These are phyloP conservation scores for Palythoa grandiflora DNA, from an alignment of 92 coral and sea anemone genomes.

Conservation along the genomic window DNA sequence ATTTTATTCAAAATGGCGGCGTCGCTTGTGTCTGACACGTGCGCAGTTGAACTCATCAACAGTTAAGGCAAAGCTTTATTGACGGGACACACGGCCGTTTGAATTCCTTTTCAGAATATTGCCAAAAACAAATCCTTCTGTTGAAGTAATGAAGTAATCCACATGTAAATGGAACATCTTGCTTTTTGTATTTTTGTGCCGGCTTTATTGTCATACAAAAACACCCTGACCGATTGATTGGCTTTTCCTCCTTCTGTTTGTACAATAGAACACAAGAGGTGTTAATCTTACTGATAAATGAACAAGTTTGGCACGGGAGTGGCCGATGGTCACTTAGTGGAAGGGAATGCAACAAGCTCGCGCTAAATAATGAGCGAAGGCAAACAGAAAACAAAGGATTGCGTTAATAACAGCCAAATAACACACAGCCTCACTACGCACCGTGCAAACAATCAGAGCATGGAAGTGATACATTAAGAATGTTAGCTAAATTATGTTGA, in stretches of 20 bases:
- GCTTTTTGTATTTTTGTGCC: slow-evolving; percentile 24
- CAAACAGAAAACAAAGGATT: slow-evolving; percentile 16
- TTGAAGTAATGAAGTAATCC: slow-evolving; percentile 1
- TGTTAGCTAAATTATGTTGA: slow-evolving; percentile 23
- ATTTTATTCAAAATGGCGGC: not conserved
- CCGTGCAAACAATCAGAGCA: slow-evolving; percentile 16
- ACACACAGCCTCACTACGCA: not conserved
- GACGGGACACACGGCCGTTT: not conserved
- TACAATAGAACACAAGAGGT: slow-evolving; percentile 37
- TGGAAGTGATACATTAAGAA: slow-evolving; percentile 33
- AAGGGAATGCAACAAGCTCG: not conserved
- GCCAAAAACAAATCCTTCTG: not conserved
- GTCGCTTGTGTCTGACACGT: not conserved
- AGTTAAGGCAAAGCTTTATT: not conserved
- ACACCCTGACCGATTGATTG: not conserved
- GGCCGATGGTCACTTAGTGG: slow-evolving; percentile 46
- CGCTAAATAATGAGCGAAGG: slow-evolving; percentile 21
- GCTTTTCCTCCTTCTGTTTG: not conserved
- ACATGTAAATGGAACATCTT: slow-evolving; percentile 36
- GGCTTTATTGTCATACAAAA: not conserved
- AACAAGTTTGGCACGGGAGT: slow-evolving; percentile 38
- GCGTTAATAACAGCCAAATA: slow-evolving; percentile 7
- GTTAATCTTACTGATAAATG: not conserved
- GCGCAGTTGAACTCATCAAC: not conserved
- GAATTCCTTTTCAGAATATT: not conserved